A percentile compares a stretch with the other conserved stretches of the same genome.
phyloP scores from a whole-genome alignment of 2,113 vertebrate species.

The Mus musculus region DNA sequence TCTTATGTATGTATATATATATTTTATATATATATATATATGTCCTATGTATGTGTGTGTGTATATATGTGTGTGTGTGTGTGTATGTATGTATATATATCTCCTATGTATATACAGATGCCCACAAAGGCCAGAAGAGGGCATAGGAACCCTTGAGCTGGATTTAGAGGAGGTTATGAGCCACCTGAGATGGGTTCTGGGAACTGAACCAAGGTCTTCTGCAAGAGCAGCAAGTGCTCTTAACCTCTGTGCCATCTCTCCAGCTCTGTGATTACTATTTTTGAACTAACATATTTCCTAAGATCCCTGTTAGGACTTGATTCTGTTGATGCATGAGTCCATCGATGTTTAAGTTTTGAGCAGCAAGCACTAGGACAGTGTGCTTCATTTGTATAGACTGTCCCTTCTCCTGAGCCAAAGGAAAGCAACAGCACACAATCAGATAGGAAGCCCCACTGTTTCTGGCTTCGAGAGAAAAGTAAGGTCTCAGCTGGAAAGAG shows the following conservation, averaged over 20 bases:
- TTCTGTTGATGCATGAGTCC: neutral
- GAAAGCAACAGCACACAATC: constrained; percentile 58
- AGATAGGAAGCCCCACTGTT: neutral
- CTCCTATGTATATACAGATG: neutral
- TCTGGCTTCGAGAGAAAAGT: constrained; percentile 53
- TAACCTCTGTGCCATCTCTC: neutral
- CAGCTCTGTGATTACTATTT: neutral
- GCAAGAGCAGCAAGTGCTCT: neutral
- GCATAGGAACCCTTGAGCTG: neutral
- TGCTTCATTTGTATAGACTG: constrained; percentile 56
- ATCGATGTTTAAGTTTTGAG: constrained; percentile 43
- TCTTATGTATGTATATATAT: too few relatives aligned
- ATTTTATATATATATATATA: too few relatives aligned
- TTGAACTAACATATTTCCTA: neutral
- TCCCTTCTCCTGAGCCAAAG: constrained; percentile 59
- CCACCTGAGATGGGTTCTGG: neutral
- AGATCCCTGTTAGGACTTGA: neutral
- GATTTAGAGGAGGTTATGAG: neutral
- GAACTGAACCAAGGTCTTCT: neutral
- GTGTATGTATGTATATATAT: accelerated
- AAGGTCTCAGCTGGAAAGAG: constrained; percentile 71
- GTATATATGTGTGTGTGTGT: too few relatives aligned
- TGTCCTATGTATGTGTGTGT: too few relatives aligned
- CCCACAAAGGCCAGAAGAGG: neutral
- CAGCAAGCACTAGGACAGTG: constrained; percentile 42